These are phyloP conservation scores for Labeo calbasu DNA, from an alignment of 2,797 vertebrate genomes.

Conservation along the genomic window DNA sequence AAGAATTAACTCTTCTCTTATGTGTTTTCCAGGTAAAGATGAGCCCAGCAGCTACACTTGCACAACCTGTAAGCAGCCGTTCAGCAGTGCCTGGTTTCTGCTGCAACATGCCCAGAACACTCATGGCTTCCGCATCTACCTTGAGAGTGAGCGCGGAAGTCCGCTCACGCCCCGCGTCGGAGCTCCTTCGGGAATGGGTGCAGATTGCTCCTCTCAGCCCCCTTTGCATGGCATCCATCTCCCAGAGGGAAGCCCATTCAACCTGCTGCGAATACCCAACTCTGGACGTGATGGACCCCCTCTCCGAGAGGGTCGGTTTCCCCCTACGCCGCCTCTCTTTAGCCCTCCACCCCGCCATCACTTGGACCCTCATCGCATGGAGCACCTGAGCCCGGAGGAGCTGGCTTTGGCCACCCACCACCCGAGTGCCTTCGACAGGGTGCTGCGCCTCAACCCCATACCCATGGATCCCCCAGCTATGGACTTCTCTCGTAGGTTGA, in stretches of 20 bases:
- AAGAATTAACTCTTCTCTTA: conserved; percentile 7
- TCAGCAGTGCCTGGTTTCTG: conserved; percentile 98
- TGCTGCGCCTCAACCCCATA: conserved; percentile 99
- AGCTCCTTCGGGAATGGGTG: conserved; percentile 93
- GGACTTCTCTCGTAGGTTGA: conserved; percentile 99
- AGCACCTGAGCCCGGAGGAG: conserved; percentile 98
- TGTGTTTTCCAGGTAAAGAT: conserved; percentile 89
- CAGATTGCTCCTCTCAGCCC: conserved; percentile 95
- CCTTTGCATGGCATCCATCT: conserved; percentile 98
- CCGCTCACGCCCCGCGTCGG: conserved; percentile 96
- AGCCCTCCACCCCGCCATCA: conserved; percentile 98
- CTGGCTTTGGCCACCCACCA: conserved; percentile 98
- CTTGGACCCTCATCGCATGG: conserved; percentile 93
- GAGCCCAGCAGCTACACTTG: conserved; percentile 99
- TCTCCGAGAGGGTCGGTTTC: conserved; percentile 91
- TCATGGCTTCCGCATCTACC: conserved; percentile 98
- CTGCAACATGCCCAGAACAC: conserved; percentile 99
- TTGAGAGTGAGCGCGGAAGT: conserved; percentile 99
- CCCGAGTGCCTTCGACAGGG: conserved; percentile 99
- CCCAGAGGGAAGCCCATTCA: conserved; percentile 98
- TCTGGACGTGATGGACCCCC: conserved; percentile 89
- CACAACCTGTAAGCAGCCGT: conserved; percentile 99
- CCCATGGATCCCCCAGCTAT: conserved; percentile 97
- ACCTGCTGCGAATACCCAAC: conserved; percentile 95
- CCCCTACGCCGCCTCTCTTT: conserved; percentile 97